These are phyloP conservation scores for Paralichthys olivaceus DNA, from an alignment of 2,113 vertebrate genomes.

Conservation along the genomic window DNA sequence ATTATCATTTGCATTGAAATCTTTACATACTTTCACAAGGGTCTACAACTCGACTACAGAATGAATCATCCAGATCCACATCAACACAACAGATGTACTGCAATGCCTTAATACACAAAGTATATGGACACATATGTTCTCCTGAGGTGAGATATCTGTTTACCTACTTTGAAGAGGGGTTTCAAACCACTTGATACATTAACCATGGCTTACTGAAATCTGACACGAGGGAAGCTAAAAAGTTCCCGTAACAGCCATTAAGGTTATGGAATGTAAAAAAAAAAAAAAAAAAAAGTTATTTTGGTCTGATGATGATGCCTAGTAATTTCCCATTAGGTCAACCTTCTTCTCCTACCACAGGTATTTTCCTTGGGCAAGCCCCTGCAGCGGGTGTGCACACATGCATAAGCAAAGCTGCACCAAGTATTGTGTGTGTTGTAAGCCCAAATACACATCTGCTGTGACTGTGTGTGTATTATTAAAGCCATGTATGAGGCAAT, in stretches of 20 bases:
- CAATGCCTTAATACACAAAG: not conserved
- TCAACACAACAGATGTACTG: not conserved
- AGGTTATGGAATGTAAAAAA: conserved; percentile 45
- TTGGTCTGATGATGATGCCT: conserved; percentile 47
- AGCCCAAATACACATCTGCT: conserved; percentile 12
- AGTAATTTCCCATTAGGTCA: conserved; percentile 71
- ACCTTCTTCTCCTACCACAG: conserved; percentile 65
- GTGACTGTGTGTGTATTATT: not conserved
- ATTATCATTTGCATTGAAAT: not conserved
- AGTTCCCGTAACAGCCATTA: conserved; percentile 53
- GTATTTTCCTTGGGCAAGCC: conserved; percentile 71
- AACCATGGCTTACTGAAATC: conserved; percentile 13
- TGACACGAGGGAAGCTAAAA: conserved; percentile 44
- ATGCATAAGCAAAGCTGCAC: conserved; percentile 46
- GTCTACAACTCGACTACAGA: not conserved
- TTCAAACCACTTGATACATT: conserved; percentile 10
- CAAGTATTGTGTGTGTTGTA: conserved; percentile 6
- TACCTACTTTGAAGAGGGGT: conserved; percentile 2
- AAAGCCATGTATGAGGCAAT: not conserved
- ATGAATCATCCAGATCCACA: not conserved
- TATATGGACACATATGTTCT: not conserved
- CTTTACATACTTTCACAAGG: not conserved
- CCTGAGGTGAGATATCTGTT: not conserved
- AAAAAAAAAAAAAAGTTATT: conserved; percentile 40
- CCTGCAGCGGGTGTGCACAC: conserved; percentile 42